phyloP scores from a whole-genome alignment of 2,113 vertebrate genomes.

The Aphelocoma coerulescens region DNA sequence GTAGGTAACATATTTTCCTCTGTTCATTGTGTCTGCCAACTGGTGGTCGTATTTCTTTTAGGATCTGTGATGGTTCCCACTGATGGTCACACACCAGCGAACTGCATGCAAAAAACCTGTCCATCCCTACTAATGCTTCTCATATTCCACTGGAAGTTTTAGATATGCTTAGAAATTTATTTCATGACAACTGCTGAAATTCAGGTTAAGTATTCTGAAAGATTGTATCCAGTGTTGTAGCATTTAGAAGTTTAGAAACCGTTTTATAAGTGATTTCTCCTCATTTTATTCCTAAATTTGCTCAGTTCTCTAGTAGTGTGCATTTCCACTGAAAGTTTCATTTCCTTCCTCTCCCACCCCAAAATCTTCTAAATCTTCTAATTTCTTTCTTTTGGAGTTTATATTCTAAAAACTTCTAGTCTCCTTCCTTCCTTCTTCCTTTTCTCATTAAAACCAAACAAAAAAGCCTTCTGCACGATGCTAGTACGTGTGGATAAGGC shows the following conservation, averaged over 20 bases:
- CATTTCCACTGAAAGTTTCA: neutral
- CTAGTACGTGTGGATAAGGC: rapidly evolving
- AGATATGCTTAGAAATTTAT: neutral
- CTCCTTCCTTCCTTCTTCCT: neutral
- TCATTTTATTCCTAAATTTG: neutral
- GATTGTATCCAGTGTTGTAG: neutral
- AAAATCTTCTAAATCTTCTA: neutral
- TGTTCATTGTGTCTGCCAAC: neutral
- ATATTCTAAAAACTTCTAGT: neutral
- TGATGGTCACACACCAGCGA: neutral
- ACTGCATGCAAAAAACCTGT: neutral
- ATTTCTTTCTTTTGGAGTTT: neutral
- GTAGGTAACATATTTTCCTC: neutral
- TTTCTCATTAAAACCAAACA: neutral
- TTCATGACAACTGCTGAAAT: neutral
- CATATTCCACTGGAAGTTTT: neutral
- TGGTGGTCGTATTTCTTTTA: neutral
- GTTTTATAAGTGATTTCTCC: neutral
- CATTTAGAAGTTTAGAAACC: neutral
- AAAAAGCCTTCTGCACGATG: neutral
- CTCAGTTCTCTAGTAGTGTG: neutral
- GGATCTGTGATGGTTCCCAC: neutral
- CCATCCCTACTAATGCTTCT: neutral
- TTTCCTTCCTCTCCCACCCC: neutral
- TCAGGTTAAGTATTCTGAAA: neutral